Base-by-base conservation (phyloP, 2,888 invertebrate species). In the Rhabditoides inermis region DNA sequence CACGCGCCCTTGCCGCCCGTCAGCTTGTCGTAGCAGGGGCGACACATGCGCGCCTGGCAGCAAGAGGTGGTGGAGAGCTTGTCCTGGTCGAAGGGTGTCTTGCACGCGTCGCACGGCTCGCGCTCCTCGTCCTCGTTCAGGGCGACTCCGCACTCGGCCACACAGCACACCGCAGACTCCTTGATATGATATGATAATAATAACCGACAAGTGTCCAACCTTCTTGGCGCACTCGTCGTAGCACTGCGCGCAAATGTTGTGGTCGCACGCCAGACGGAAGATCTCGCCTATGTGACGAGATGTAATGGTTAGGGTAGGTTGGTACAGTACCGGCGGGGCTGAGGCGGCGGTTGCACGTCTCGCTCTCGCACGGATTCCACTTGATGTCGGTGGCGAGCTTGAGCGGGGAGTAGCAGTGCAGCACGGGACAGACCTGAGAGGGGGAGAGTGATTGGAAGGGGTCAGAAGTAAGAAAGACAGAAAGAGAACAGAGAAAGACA, bases 211-310 rank as follows among this genome's bases (percentile, higher is more conserved):
- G 35, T 40, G 35, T 25, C 15, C 50, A n/a, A 4, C 42, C 50
- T 12, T 23, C 28, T 41, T 45, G 15, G 48, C 45, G 15, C 55
- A 55, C 12, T 55, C 51, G 42, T 63, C 61, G 30, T 53, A 57
- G 45, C 65, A 63, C 37, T 51, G 45, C 22, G 45, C 55, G 51
- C 68, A 65, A 12, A 68, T 45, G 28, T 63, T 60, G 44, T 68
- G 68, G 30, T 59, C 56, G 45, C 68, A 68, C 22, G 50, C 49
- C 3, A 61, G 59, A 18, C 59, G 44, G 40, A 55, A 54, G 27
- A 62, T 49, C 27, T 68, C 68, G 6, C 55, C 41, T 22, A n/a
- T n/a, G n/a, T n/a, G n/a, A n/a, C n/a, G n/a, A n/a, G n/a, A n/a
- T n/a, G n/a, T n/a, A n/a, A n/a, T n/a, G n/a, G n/a, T n/a, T n/a